These are phyloP conservation scores for Brenthis hecate DNA, from an alignment of 2,888 invertebrate species.

Conservation along the genomic window DNA sequence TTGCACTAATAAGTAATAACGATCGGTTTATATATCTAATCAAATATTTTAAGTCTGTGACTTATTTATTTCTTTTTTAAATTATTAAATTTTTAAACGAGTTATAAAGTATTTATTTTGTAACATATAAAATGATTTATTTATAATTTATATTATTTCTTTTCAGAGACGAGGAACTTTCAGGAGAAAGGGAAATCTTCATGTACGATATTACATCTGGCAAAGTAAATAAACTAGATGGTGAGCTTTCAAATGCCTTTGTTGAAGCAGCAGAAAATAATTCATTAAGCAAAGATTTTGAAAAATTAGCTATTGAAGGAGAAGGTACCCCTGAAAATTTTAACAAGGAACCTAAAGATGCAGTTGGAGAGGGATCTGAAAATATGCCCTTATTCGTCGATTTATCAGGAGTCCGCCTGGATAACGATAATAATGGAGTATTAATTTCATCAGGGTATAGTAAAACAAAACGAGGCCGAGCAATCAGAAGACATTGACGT, in stretches of 20 bases:
- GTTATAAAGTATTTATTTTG: neutral
- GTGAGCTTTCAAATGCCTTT: conserved; percentile 91
- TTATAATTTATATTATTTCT: conserved; percentile 15
- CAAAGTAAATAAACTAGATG: conserved; percentile 88
- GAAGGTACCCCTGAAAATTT: conserved; percentile 74
- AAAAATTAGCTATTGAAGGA: conserved; percentile 80
- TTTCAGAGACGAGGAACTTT: conserved; percentile 73
- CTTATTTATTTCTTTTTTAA: too few species aligned
- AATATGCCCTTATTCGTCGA: conserved; percentile 80
- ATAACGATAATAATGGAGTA: conserved; percentile 67
- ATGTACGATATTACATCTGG: conserved; percentile 92
- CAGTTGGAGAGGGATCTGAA: conserved; percentile 68
- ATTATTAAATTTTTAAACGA: neutral
- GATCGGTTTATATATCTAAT: too few species aligned
- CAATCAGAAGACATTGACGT: conserved; percentile 68
- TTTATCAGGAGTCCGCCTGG: conserved; percentile 70
- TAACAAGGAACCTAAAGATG: conserved; percentile 52
- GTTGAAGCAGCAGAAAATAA: conserved; percentile 94
- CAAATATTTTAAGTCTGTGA: too few species aligned
- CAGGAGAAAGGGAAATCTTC: conserved; percentile 89
- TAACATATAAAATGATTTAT: conserved; percentile 7
- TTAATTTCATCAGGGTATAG: conserved; percentile 79
- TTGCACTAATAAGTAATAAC: too few species aligned
- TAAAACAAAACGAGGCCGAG: conserved; percentile 78
- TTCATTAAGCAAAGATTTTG: conserved; percentile 85